phyloP scores from a whole-genome alignment of 2,888 invertebrate genomes.

The Eupeodes luniger region DNA sequence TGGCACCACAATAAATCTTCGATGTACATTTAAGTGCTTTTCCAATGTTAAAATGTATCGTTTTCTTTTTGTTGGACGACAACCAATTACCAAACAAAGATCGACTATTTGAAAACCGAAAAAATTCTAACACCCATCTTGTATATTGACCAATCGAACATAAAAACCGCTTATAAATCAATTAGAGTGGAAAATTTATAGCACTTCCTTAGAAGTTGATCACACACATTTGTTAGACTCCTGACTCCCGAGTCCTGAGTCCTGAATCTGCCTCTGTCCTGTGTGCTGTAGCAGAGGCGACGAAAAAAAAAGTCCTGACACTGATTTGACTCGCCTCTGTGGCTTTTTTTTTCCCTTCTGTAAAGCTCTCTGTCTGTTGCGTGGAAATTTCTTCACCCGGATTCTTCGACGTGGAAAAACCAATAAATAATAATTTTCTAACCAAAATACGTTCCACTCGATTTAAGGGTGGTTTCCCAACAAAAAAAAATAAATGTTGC shows the following conservation, averaged over 20 bases:
- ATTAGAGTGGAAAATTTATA: conserved; percentile 73
- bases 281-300: not conserved
- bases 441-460: conserved; percentile 73
- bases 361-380: conserved; percentile 12
- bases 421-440: conserved; percentile 74
- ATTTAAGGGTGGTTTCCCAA: conserved; percentile 69
- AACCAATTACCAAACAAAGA: conserved; percentile 59
- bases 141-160: conserved; percentile 64
- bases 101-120: conserved; percentile 19
- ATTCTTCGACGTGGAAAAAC: conserved; percentile 35
- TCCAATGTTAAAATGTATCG: conserved; percentile 46
- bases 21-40: conserved; percentile 61
- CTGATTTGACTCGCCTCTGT: conserved; percentile 61
- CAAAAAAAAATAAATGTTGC: conserved; percentile 11
- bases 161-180: conserved; percentile 74
- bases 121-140: conserved; percentile 5
- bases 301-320: conserved; percentile 49
- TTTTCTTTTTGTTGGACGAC: conserved; percentile 45
- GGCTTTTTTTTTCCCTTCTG: conserved; percentile 6
- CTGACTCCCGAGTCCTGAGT: too few species aligned
- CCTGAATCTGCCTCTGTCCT: too few species aligned
- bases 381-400: conserved; percentile 43
- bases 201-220: conserved; percentile 62
- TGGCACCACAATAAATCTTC: conserved; percentile 71
- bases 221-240: conserved; percentile 64